Conservation (phyloP, 2,797 vertebrate genomes). For the Triplophysa bombifrons region DNA sequence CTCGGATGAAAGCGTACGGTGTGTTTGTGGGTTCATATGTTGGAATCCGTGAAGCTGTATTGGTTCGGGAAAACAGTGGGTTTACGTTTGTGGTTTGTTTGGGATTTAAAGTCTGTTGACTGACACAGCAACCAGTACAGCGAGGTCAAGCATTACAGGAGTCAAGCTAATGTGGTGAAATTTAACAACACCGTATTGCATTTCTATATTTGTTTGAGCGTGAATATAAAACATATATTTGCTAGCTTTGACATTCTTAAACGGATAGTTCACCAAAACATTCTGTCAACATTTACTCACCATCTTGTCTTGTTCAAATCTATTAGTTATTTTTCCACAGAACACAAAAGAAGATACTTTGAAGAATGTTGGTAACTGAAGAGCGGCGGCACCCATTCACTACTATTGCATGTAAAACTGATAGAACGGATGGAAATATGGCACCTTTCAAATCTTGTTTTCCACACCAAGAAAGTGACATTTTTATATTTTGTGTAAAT, state of each 20-base stretch:
- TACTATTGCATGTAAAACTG: too few relatives aligned
- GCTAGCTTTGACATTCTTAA: not conserved
- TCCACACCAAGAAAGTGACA: not conserved
- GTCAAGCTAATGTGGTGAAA: not conserved
- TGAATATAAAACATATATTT: not conserved
- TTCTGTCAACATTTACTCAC: not conserved
- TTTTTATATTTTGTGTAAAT: too few relatives aligned
- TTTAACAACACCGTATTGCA: not conserved
- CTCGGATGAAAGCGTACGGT: constrained; percentile 8
- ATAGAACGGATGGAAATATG: too few relatives aligned
- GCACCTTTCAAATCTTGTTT: too few relatives aligned
- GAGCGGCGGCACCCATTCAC: too few relatives aligned
- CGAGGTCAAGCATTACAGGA: constrained; percentile 18
- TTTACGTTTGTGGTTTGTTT: constrained; percentile 24
- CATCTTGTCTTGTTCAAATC: too few relatives aligned
- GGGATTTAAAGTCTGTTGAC: constrained; percentile 19
- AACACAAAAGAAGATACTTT: too few relatives aligned
- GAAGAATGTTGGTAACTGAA: too few relatives aligned
- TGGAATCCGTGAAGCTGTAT: constrained; percentile 1
- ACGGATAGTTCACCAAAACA: not conserved
- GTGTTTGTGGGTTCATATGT: constrained; percentile 31
- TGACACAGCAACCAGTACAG: not conserved
- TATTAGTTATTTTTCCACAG: too few relatives aligned
- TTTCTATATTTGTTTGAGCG: not conserved
- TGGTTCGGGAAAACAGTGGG: constrained; percentile 16